A percentile compares a stretch with the other conserved stretches of the same genome.
Evolutionary conservation across 2,113 vertebrate genomes (phyloP).

Genomic region (Thunnus thynnus): DNA sequence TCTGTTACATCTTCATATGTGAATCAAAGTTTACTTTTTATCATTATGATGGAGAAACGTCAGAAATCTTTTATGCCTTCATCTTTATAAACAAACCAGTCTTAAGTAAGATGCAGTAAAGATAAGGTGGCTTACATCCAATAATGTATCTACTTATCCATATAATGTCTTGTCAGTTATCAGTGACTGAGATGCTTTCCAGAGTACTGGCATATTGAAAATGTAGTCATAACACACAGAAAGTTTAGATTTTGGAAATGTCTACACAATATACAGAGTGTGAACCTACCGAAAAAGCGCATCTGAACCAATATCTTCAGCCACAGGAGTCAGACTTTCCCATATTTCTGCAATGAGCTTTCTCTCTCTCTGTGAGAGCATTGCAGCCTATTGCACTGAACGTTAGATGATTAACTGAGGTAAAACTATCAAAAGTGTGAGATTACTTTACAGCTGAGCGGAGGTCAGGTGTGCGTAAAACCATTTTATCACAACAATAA

Average conservation of each 20-base stretch:
- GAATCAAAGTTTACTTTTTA: no score
- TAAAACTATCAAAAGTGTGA: slow-evolving; percentile 9
- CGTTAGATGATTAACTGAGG: not conserved
- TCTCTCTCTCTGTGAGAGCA: slow-evolving; percentile 82
- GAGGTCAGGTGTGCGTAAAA: slow-evolving; percentile 11
- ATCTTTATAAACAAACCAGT: no score
- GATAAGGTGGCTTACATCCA: no score
- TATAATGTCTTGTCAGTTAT: no score
- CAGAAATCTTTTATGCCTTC: no score
- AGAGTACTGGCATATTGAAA: not conserved
- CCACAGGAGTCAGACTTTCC: slow-evolving; percentile 71
- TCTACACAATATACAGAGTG: not conserved
- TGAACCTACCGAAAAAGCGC: slow-evolving; percentile 81
- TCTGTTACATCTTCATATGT: no score
- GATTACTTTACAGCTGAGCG: not conserved
- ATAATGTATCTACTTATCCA: no score
- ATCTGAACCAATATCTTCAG: slow-evolving; percentile 82
- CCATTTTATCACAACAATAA: slow-evolving; percentile 37
- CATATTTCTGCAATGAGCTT: slow-evolving; percentile 77
- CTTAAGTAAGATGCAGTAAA: no score
- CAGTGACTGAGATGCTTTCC: not conserved
- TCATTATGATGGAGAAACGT: no score
- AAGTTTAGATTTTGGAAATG: not conserved
- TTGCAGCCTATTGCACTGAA: slow-evolving; percentile 39
- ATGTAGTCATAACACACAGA: not conserved